phyloP scores from a whole-genome alignment of 1,140 invertebrate genomes.

The Heliconius congener region DNA sequence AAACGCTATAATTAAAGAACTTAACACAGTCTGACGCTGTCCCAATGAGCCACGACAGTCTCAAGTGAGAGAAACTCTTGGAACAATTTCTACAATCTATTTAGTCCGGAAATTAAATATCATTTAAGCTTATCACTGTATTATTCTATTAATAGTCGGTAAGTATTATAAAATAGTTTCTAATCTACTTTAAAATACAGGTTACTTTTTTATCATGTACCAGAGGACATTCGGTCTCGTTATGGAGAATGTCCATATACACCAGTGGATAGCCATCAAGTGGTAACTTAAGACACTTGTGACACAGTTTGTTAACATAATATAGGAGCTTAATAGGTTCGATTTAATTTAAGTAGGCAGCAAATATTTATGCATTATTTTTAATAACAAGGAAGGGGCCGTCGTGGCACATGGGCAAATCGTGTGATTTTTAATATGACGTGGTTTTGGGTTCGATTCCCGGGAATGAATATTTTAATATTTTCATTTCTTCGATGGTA shows the following conservation, averaged over 20 bases:
- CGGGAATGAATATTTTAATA: no score
- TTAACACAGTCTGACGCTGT: no score
- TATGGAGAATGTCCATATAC: slow-evolving; percentile 4
- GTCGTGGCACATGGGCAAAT: no score
- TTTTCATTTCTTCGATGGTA: no score
- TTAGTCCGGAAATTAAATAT: not conserved
- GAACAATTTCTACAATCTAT: no score
- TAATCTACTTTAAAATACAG: slow-evolving; percentile 2
- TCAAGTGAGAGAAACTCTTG: no score
- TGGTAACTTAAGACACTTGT: not conserved
- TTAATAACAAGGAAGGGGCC: no score
- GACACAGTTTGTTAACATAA: not conserved
- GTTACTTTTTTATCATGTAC: slow-evolving; percentile 3
- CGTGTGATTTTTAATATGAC: no score
- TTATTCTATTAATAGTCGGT: not conserved
- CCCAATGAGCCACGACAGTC: no score
- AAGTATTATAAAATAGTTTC: not conserved
- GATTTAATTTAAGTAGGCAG: not conserved
- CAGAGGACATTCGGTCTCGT: slow-evolving; percentile 8
- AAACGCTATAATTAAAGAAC: no score
- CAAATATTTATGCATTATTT: no score
- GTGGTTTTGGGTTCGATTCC: no score
- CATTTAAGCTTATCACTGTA: not conserved
- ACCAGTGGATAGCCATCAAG: slow-evolving; percentile 9
- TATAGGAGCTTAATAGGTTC: not conserved